Percentiles rank a stretch among this genome's conserved stretches.
phyloP scores from a whole-genome alignment of 2,113 vertebrate species.

The Eudyptes chrysolophus region DNA sequence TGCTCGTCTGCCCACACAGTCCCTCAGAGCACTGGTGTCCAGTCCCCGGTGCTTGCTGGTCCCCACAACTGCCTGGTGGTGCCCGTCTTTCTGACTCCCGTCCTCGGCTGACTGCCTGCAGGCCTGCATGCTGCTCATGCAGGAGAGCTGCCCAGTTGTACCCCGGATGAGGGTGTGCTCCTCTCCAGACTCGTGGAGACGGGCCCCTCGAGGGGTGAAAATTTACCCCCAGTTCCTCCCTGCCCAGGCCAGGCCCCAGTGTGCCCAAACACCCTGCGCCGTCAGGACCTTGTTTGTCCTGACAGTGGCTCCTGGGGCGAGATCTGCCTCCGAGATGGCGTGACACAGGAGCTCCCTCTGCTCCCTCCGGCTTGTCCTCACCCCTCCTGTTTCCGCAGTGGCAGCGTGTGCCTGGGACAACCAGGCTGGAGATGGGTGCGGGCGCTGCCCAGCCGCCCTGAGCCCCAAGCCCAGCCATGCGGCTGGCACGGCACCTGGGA shows the following conservation, averaged over 20 bases:
- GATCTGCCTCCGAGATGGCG: not conserved
- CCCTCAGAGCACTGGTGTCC: not conserved
- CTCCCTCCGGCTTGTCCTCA: not conserved
- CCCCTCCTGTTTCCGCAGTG: not conserved
- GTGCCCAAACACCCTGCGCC: not conserved
- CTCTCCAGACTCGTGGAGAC: not conserved
- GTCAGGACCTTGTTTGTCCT: not conserved
- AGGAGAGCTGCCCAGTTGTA: not conserved
- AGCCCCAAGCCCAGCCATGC: not conserved
- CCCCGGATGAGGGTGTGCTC: not conserved
- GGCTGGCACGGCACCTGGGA: conserved; percentile 11
- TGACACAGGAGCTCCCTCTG: not conserved
- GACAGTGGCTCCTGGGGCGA: not conserved
- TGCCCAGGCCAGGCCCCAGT: not conserved
- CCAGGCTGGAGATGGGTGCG: conserved; percentile 54
- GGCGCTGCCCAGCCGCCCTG: not conserved
- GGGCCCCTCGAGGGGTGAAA: not conserved
- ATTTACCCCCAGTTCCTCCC: not conserved
- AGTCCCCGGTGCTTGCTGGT: not conserved
- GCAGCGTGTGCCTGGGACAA: conserved; percentile 45
- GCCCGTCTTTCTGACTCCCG: not conserved
- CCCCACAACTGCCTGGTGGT: not conserved
- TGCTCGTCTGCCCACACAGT: rapidly evolving
- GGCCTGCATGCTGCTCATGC: rapidly evolving
- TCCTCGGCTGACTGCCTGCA: not conserved